phyloP scores from a whole-genome alignment of 2,888 invertebrate genomes.

The Ypsolopha scabrella region DNA sequence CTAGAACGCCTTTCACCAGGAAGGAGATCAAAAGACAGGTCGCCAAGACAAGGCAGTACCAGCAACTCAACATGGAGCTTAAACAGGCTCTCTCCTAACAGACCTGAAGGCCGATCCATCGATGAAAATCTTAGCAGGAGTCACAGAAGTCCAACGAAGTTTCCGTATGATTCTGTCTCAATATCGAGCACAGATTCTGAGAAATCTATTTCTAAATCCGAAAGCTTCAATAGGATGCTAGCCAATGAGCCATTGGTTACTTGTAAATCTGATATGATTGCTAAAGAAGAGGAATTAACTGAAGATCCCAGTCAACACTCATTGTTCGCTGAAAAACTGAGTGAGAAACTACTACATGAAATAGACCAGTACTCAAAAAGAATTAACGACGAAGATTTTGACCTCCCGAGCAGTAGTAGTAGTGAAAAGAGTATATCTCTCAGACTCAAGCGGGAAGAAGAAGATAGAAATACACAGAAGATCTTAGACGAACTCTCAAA shows the following conservation, averaged over 20 bases:
- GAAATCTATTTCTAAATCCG: conserved; percentile 64
- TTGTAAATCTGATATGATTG: conserved; percentile 61
- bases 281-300: conserved; percentile 57
- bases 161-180: conserved; percentile 61
- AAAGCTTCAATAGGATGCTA: conserved; percentile 61
- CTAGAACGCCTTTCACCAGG: conserved; percentile 62
- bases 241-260: conserved; percentile 64
- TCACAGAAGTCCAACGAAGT: conserved; percentile 57
- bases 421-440: conserved; percentile 65
- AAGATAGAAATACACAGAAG: conserved; percentile 60
- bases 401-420: conserved; percentile 61
- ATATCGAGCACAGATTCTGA: conserved; percentile 65
- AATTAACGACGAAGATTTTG: conserved; percentile 65
- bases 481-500: conserved; percentile 59
- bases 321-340: conserved; percentile 84
- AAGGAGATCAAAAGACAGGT: conserved; percentile 59
- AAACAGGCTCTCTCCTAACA: conserved; percentile 58
- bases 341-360: conserved; percentile 83
- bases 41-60: conserved; percentile 60
- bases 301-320: conserved; percentile 78
- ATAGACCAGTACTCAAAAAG: conserved; percentile 74
- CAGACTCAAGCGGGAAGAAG: conserved; percentile 57
- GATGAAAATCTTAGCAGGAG: conserved; percentile 59
- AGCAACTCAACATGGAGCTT: conserved; percentile 66
- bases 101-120: conserved; percentile 59